Conservation (phyloP, 2,888 invertebrate species). For the Sphecodes monilicornis region DNA sequence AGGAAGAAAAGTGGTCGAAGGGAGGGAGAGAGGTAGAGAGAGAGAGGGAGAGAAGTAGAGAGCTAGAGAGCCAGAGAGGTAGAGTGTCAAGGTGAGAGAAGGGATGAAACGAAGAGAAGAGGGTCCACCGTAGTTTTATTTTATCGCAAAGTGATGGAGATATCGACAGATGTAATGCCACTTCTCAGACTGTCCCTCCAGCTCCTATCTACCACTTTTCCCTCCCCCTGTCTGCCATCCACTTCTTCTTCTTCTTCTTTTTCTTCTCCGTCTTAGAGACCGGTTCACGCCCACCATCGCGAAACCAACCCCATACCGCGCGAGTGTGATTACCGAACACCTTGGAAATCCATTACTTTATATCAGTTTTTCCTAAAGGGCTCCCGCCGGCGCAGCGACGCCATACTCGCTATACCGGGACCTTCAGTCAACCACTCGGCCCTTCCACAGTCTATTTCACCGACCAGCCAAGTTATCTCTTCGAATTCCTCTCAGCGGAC, state of each 20-base stretch:
- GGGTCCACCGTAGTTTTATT: constrained; percentile 72
- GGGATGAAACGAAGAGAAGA: constrained; percentile 13
- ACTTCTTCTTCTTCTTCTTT: not conserved
- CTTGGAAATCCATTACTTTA: constrained; percentile 74
- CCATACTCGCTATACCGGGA: constrained; percentile 57
- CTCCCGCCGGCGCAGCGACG: constrained; percentile 37
- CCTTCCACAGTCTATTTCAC: constrained; percentile 51
- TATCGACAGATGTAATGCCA: constrained; percentile 80
- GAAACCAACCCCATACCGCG: constrained; percentile 34
- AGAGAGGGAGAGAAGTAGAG: not conserved
- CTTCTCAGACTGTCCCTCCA: constrained; percentile 69
- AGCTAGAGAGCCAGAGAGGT: not conserved
- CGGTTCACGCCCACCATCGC: constrained; percentile 31
- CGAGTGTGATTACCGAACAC: constrained; percentile 73
- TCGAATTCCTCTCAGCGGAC: constrained; percentile 45
- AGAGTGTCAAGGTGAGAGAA: not conserved
- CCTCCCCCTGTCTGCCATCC: constrained; percentile 30
- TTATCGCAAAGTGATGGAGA: constrained; percentile 78
- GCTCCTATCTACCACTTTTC: constrained; percentile 44
- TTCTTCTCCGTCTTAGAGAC: constrained; percentile 11
- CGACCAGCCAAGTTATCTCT: constrained; percentile 55
- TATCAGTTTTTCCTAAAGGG: constrained; percentile 73
- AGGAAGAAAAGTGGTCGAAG: constrained; percentile 3
- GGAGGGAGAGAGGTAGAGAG: constrained; percentile 1
- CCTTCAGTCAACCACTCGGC: constrained; percentile 47